Evolutionary conservation across 2,888 invertebrate genomes (phyloP), one percentile per base, ranked within the genome.

Genomic region (Athripsodes cinereus): DNA sequence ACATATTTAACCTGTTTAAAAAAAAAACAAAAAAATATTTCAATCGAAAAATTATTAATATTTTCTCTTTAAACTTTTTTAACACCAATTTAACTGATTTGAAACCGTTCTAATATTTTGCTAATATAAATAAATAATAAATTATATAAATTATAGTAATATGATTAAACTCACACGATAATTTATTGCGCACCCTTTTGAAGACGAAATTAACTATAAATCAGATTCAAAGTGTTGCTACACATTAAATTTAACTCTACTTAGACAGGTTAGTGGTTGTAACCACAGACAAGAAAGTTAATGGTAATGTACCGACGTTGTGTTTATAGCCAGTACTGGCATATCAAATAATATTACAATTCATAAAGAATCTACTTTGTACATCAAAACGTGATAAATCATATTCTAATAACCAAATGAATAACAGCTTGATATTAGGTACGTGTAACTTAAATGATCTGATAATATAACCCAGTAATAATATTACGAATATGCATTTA

Each of bases 301-400:
- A 13, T 40, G 13, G 16, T 40, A 40, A 26, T 6, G 40, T 40
- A 40, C 40, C 13, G 6, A 31, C 31, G 5, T 40, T 3, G 13
- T 40, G 13, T 40, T n/a, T 13, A 40, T 40, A 6, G 31, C 11
- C 11, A 31, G n/a, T n/a, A 26, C 26, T 40, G 3, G 2, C n/a
- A 16, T 40, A 40, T 8, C 40, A 40, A 3, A 40, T 40, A 8
- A 40, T 3, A 40, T 40, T 40, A 40, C 40, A 3, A 40, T 40
- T 13, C 40, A 40, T 40, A 40, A 58, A 55, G 55, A 51, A 52
- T 53, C 22, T 47, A 50, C 44, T 20, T 50, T 40, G 47, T 48
- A 48, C 48, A 40, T 48, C 19, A 21, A 3, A 61, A 55, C 61
- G 53, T 58, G 55, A 61, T 61, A 61, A 61, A 61, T 61, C 61